Base-by-base conservation (phyloP, 2,888 invertebrate species). In the Psylliodes chrysocephalus region DNA sequence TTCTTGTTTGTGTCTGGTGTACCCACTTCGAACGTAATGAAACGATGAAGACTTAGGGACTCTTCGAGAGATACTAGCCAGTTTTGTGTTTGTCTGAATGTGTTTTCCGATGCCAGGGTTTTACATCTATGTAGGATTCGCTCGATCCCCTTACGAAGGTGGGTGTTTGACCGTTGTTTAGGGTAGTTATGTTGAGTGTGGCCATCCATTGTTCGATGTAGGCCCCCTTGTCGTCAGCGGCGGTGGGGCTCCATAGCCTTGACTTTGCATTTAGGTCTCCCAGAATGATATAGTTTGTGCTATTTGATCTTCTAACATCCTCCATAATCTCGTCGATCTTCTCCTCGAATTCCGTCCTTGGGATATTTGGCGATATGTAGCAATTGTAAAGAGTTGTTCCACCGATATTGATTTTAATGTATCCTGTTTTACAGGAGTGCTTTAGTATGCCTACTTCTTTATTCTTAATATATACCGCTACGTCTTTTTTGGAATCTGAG, bases 181-280 rank as follows among this genome's bases (percentile, higher is more conserved):
- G 1, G n/a, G 18, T 3, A 1, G 14, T 25, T 1, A 47, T n/a
- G 25, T 47, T 12, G 1, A n/a, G n/a, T 6, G 25, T n/a, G 1
- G 22, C 12, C 5, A 53, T 17, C 19, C 53, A 53, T 1, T 53
- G 19, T n/a, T 38, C 19, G 8, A 30, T 14, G 2, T 12, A 18
- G 35, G 18, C n/a, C 7, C 53, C 53, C 12, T 19, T 35, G 17
- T 14, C 7, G 12, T 53, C 53, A 1, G 1, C 1, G 12, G 2
- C 1, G 2, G 3, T 10, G 6, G 38, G 18, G 1, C 38, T 38
- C 53, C 53, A 53, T 1, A 6, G 2, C 7, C 12, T 14, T n/a
- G 53, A 53, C 53, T 53, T 53, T 5, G 35, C 53, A 8, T 53
- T 53, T 6, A 38, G 12, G 38, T 53, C 53, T 1, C 53, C 51